Evolutionary conservation across 2,888 invertebrate genomes (phyloP), one percentile per base, ranked within the genome.

Genomic region (Scaptodrosophila latifasciaeformis): DNA sequence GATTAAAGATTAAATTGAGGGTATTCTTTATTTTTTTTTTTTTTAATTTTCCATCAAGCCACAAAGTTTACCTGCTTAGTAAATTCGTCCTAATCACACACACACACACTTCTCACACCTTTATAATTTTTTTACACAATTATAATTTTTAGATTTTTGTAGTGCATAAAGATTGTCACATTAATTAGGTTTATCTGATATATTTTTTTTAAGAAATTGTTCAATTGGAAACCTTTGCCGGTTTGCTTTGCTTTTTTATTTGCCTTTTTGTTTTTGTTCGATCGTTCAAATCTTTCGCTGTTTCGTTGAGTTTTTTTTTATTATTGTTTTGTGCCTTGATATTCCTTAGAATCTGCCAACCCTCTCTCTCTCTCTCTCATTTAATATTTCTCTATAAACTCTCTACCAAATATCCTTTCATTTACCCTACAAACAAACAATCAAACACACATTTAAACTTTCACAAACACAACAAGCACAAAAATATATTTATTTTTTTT

Each of bases 41-140:
- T n/a, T n/a, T n/a, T n/a, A n/a, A n/a, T n/a, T n/a, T n/a, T n/a
- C n/a, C n/a, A n/a, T n/a, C n/a, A n/a, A n/a, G n/a, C n/a, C n/a
- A n/a, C n/a, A n/a, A n/a, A n/a, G n/a, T n/a, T n/a, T n/a, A n/a
- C n/a, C n/a, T n/a, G n/a, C n/a, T n/a, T n/a, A 77, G 74, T 72
- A 72, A 72, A 72, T 77, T 72, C 72, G 72, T 72, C 74, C 77
- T 74, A 70, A 77, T 72, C 74, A 72, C 77, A 48, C 21, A 35
- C 39, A 57, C n/a, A 39, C 34, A 29, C 15, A 17, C 37, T 10
- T 3, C 31, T 31, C 35, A 15, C 35, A 30, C 30, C 10, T 10
- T 2, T 17, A 31, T 2, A 18, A 7, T n/a, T n/a, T n/a, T n/a
- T n/a, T n/a, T n/a, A n/a, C n/a, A n/a, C n/a, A n/a, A n/a, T n/a